Base-by-base conservation (phyloP, 2,888 invertebrate species). In the Diplazon laetatorius region DNA sequence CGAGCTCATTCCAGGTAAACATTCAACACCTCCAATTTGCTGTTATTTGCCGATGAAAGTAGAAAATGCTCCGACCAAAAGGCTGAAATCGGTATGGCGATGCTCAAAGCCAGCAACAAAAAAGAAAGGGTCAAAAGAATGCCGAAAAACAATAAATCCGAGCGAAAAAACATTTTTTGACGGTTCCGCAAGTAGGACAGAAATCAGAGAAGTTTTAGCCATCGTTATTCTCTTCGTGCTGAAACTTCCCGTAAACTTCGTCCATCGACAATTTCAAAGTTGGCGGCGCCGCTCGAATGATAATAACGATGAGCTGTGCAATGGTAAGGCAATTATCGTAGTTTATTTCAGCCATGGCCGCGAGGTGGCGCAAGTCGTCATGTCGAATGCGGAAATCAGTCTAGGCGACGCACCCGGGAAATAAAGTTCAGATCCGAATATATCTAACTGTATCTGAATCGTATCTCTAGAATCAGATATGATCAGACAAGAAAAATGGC, bases 311-410 rank as follows among this genome's bases (percentile, higher is more conserved):
- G 60, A 55, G 8, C 30, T 79, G 10, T 73, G 73, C 42, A 22
- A 55, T 9, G 25, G n/a, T n/a, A n/a, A n/a, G n/a, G n/a, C 48
- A 18, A 81, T 77, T 1, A 35, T 81, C 12, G 18, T 70, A 18
- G 76, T 79, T 46, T 76, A 76, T 20, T 81, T 50, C 16, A 79
- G 71, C 35, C 73, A 76, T 66, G 78, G 80, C n/a, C n/a, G n/a
- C n/a, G n/a, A n/a, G n/a, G n/a, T n/a, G n/a, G n/a, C n/a, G n/a
- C n/a, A n/a, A n/a, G n/a, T n/a, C n/a, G n/a, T n/a, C n/a, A n/a
- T n/a, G n/a, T n/a, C n/a, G n/a, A n/a, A n/a, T n/a, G n/a, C 57
- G 30, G 79, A 6, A 77, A 46, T 73, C 1, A 3, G 35, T 39
- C 65, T 80, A 25, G 74, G 78, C 46, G 79, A 76, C 12, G 55